Evolutionary conservation across 2,113 vertebrate species (phyloP).

Genomic region (Phainopepla nitens): DNA sequence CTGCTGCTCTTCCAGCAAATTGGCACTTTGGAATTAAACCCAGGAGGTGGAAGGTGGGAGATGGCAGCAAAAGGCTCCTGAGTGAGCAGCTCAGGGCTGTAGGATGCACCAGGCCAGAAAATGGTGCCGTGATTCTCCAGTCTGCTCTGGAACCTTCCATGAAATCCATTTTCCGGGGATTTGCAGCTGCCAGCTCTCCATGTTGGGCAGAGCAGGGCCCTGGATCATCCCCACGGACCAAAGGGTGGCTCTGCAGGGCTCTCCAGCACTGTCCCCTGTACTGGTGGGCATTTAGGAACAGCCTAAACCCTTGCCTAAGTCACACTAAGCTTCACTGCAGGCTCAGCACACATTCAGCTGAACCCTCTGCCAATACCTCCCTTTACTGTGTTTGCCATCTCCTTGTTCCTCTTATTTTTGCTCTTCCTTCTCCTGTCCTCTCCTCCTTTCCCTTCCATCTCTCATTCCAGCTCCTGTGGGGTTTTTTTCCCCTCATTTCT

Average conservation of each 20-base stretch:
- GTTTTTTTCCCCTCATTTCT: constrained; percentile 1
- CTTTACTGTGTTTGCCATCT: neutral
- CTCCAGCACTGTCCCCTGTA: neutral
- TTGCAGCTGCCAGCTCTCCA: neutral
- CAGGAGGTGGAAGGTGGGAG: neutral
- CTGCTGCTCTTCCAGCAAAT: neutral
- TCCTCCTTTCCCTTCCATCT: neutral
- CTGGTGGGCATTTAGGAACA: neutral
- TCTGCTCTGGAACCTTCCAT: neutral
- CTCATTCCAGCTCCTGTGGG: constrained; percentile 16
- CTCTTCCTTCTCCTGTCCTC: neutral
- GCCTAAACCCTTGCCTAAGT: neutral
- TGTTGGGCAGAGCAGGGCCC: rapidly evolving
- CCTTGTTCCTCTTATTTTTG: neutral
- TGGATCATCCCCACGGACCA: rapidly evolving
- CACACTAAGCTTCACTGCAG: neutral
- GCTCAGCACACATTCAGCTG: neutral
- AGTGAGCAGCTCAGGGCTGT: neutral
- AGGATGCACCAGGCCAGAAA: neutral
- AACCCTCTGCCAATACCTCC: neutral
- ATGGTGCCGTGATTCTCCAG: neutral
- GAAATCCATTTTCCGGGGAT: neutral
- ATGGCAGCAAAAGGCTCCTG: neutral
- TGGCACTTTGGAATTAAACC: neutral
- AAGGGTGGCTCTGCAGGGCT: neutral